Percentiles rank a stretch among this genome's conserved stretches.
Evolutionary conservation across 37 sponge, comb jelly and placozoan genomes (phyloP).

Genomic region (Cliona cf. orientalis): DNA sequence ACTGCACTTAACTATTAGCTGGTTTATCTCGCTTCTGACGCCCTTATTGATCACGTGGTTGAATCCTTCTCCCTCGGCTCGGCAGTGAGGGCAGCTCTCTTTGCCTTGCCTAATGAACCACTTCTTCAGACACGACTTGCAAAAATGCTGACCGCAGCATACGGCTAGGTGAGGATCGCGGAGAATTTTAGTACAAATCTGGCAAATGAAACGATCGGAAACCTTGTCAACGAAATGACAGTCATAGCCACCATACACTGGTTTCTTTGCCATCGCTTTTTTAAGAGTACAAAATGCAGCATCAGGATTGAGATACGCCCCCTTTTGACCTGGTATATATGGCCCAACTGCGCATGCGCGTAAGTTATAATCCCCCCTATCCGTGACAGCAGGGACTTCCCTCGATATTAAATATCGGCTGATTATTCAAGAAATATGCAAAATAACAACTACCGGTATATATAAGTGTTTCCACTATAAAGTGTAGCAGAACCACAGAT

Average conservation of each 20-base stretch:
- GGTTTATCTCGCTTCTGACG: not conserved
- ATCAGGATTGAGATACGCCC: no score
- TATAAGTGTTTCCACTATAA: no score
- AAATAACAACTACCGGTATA: no score
- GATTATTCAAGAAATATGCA: no score
- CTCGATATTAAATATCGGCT: no score
- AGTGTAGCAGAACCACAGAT: no score
- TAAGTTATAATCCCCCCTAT: no score
- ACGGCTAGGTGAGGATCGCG: not conserved
- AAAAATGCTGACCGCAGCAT: conserved; percentile 30
- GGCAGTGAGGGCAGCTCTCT: conserved; percentile 24
- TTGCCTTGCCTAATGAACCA: not conserved
- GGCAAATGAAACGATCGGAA: not conserved
- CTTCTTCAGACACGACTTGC: conserved; percentile 2
- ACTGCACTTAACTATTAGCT: not conserved
- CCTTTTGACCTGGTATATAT: no score
- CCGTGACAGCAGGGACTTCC: no score
- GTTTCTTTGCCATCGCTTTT: no score
- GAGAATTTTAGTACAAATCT: conserved; percentile 10
- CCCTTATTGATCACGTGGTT: not conserved
- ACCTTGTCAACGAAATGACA: not conserved
- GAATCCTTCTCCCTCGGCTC: not conserved
- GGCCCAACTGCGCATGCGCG: no score
- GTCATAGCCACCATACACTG: conserved; percentile 16
- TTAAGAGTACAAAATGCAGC: no score